Evolutionary conservation across 2,113 vertebrate genomes (phyloP).

Genomic region (Aplodontia rufa): DNA sequence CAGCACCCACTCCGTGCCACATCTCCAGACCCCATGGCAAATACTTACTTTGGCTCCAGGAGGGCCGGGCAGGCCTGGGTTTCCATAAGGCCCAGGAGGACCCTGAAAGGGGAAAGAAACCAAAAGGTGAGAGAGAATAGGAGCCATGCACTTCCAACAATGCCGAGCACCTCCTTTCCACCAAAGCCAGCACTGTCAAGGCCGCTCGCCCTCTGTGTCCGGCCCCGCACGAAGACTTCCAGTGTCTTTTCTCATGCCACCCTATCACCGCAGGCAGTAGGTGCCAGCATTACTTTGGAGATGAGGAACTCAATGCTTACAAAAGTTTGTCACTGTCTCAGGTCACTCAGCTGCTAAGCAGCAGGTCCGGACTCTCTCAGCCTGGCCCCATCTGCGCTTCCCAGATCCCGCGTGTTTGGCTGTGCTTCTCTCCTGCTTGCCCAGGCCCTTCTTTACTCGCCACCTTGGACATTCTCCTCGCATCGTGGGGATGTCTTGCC

Average conservation of each 20-base stretch:
- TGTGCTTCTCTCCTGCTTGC: accelerated
- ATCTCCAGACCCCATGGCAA: neutral
- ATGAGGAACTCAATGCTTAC: neutral
- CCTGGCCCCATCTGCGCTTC: neutral
- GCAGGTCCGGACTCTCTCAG: neutral
- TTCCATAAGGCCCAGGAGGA: constrained; percentile 93
- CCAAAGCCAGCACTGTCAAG: accelerated
- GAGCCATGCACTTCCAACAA: too few species aligned
- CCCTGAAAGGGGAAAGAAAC: constrained; percentile 86
- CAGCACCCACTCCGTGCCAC: neutral
- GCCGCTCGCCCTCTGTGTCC: neutral
- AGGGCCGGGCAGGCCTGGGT: constrained; percentile 91
- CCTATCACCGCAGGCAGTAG: accelerated
- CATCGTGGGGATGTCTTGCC: neutral
- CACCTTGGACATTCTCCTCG: neutral
- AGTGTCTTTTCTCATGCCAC: too few species aligned
- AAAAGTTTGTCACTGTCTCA: neutral
- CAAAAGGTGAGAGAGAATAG: neutral
- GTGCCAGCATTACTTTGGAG: neutral
- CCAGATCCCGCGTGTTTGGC: neutral
- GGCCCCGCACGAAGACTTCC: accelerated
- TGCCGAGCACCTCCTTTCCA: neutral
- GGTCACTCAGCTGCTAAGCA: neutral
- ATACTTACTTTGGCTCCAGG: constrained; percentile 91
- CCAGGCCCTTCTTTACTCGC: neutral